Evolutionary conservation across 2,888 invertebrate species (phyloP).

Genomic region (Geotrupes spiniger): DNA sequence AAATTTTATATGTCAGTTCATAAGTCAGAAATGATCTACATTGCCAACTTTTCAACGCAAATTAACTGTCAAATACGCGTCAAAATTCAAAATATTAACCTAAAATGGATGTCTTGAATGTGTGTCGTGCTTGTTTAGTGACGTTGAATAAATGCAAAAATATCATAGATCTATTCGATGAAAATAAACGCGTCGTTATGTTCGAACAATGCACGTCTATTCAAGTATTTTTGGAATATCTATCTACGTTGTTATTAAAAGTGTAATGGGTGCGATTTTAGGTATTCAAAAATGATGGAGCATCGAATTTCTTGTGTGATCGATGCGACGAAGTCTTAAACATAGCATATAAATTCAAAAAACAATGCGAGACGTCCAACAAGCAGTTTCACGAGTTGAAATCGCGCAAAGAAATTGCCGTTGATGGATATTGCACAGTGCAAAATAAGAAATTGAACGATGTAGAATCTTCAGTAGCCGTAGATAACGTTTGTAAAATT

Average conservation of each 20-base stretch:
- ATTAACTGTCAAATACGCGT: too few relatives aligned
- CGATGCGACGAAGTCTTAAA: not conserved
- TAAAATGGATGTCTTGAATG: too few relatives aligned
- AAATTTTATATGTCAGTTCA: too few relatives aligned
- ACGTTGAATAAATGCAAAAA: too few relatives aligned
- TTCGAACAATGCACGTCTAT: not conserved
- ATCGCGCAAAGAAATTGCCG: not conserved
- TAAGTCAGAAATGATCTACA: too few relatives aligned
- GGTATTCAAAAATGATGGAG: not conserved
- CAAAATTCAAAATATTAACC: too few relatives aligned
- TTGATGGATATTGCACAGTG: not conserved
- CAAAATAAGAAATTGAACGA: not conserved
- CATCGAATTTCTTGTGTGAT: not conserved
- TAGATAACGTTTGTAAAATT: not conserved
- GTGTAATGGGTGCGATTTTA: not conserved
- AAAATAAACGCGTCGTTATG: not conserved
- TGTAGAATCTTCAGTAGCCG: not conserved
- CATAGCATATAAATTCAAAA: not conserved
- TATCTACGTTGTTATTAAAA: too few relatives aligned
- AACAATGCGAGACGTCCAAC: slow-evolving; percentile 2
- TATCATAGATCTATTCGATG: not conserved
- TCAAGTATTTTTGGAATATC: not conserved
- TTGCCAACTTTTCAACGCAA: too few relatives aligned
- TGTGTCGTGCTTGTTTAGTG: too few relatives aligned
- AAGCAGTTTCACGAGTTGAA: not conserved